Evolutionary conservation across 2,113 vertebrate species (phyloP), one percentile per base, ranked within the genome.

Genomic region (Zosterops hypoxanthus): DNA sequence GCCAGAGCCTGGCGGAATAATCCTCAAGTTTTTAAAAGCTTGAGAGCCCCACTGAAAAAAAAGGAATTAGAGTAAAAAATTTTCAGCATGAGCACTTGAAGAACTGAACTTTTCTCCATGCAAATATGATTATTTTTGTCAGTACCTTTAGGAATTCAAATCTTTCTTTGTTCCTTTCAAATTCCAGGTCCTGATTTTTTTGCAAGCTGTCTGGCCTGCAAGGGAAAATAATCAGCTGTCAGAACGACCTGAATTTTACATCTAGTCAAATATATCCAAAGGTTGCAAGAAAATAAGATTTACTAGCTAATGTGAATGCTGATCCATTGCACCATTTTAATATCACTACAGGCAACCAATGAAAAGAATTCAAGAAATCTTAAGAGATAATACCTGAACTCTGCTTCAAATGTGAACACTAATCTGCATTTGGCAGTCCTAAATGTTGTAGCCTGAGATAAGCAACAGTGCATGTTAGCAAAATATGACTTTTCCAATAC

Each of bases 71-170:
- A 91, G 9, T 36, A 12, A 52, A 61, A 95, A 72, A 24, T 6
- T 60, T 44, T n/a, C 12, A 33, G 50, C 10, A 28, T 26, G 6
- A 92, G 14, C n/a, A 66, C 33, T 44, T 5, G 13, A 85, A 89
- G 8, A 91, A 63, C 7, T 75, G 18, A 28, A 64, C 6, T 26
- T 50, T n/a, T n/a, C 19, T 41, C 28, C 33, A 57, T 3, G 28
- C 12, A 91, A 89, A 42, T 8, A 73, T 28, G 14, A 86, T 25
- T 65, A 82, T 71, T 41, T 83, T 26, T 53, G 57, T 49, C 7
- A 1, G 33, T 97, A 99, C 99, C 99, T 99, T 99, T 91, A 99
- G 98, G 97, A 99, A 99, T 90, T 99, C 98, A 98, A 99, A 99
- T 95, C 99, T 98, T 96, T 99, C 99, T 97, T 89, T 98, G 97